Conservation (phyloP, 1,140 invertebrate species). For the Zaprionus kolodkinae region DNA sequence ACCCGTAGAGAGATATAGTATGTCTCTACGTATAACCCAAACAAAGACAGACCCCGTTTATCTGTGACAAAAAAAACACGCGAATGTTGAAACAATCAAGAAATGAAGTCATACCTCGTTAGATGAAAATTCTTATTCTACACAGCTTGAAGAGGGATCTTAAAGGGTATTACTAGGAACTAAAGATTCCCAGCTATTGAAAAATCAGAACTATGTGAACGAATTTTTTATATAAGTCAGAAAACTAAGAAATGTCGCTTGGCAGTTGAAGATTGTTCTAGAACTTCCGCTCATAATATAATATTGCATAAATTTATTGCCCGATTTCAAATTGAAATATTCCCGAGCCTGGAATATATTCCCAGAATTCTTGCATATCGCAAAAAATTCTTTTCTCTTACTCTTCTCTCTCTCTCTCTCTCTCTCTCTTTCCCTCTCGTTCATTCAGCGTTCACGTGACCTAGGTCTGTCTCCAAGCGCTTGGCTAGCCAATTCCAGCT, state of each 20-base stretch:
- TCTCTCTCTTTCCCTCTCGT: too few relatives aligned
- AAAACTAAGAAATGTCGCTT: background rate
- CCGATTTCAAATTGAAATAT: background rate
- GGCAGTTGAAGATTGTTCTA: too few relatives aligned
- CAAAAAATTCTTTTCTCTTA: background rate
- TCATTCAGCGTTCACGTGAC: too few relatives aligned
- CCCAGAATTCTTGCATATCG: slow-evolving; percentile 19
- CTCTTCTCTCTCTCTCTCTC: too few relatives aligned
- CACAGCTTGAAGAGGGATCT: slow-evolving; percentile 44
- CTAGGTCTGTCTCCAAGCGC: background rate
- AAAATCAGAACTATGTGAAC: too few relatives aligned
- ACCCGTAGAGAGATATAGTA: background rate
- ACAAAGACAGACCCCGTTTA: slow-evolving; percentile 22
- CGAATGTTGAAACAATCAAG: slow-evolving; percentile 37
- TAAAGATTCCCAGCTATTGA: background rate
- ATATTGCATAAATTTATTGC: background rate
- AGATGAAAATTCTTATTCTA: slow-evolving; percentile 46
- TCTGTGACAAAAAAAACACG: slow-evolving; percentile 34
- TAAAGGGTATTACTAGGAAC: background rate
- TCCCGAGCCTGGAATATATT: background rate
- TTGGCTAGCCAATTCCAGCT: slow-evolving; percentile 26
- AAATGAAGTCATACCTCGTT: slow-evolving; percentile 42
- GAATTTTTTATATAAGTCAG: background rate
- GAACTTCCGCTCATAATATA: too few relatives aligned
- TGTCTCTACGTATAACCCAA: background rate